phyloP scores from a whole-genome alignment of 2,797 vertebrate genomes.

The Protosalanx chinensis region DNA sequence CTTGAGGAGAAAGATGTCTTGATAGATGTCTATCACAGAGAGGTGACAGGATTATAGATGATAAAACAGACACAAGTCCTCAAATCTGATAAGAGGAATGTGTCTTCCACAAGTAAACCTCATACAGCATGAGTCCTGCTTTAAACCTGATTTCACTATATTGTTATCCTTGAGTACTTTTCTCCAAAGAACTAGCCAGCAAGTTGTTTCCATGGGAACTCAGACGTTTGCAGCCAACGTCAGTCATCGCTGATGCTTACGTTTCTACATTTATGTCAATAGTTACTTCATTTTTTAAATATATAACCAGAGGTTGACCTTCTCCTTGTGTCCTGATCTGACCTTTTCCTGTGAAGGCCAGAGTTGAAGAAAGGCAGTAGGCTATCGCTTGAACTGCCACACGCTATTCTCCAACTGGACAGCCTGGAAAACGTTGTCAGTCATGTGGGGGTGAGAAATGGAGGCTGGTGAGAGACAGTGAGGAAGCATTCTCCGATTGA shows the following conservation, averaged over 20 bases:
- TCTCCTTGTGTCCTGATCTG: not conserved
- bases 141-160: conserved; percentile 46
- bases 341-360: not conserved
- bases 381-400: not conserved
- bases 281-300: not conserved
- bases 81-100: not conserved
- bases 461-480: conserved; percentile 16
- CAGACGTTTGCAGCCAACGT: conserved; percentile 56
- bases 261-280: conserved; percentile 44
- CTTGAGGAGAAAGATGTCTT: no score
- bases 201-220: conserved; percentile 70
- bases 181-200: conserved; percentile 47
- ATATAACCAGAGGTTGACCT: not conserved
- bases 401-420: conserved; percentile 2
- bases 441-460: not conserved
- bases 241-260: conserved; percentile 30
- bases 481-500: not conserved
- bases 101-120: not conserved
- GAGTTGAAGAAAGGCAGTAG: not conserved
- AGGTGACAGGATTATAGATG: conserved; percentile 48
- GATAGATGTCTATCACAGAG: conserved; percentile 33
- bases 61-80: conserved; percentile 43
- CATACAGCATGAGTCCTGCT: conserved; percentile 55
- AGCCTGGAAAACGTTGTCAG: not conserved
- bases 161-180: conserved; percentile 46